phyloP scores from a whole-genome alignment of 2,888 invertebrate species.

The Pseudococcus longispinus region DNA sequence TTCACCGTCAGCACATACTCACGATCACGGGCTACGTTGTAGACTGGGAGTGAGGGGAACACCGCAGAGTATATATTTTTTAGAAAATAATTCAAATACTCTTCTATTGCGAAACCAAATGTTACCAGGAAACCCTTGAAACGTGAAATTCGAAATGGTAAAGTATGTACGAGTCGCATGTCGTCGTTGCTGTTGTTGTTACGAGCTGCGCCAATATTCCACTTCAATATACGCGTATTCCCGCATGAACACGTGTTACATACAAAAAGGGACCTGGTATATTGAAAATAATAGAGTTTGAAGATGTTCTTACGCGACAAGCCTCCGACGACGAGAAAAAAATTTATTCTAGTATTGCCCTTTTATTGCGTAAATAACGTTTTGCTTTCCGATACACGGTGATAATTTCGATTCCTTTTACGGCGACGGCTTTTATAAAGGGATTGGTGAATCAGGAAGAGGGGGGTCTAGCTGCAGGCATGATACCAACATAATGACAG shows the following conservation, averaged over 20 bases:
- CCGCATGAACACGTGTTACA: conserved; percentile 50
- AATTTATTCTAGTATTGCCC: conserved; percentile 48
- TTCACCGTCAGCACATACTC: not conserved
- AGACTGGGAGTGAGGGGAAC: not conserved
- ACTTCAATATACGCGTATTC: conserved; percentile 42
- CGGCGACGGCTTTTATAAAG: not conserved
- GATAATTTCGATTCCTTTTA: conserved; percentile 25
- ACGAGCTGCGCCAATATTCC: conserved; percentile 52
- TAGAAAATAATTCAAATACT: conserved; percentile 36
- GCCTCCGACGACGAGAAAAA: conserved; percentile 5
- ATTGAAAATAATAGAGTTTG: conserved; percentile 54
- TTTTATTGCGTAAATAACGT: conserved; percentile 44
- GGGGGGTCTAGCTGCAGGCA: not conserved
- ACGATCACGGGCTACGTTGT: not conserved
- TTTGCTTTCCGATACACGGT: not conserved
- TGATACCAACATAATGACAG: not conserved
- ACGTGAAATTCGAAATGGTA: conserved; percentile 51
- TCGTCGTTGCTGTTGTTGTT: conserved; percentile 36
- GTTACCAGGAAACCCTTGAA: conserved; percentile 49
- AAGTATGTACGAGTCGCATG: conserved; percentile 43
- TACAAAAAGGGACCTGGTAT: conserved; percentile 47
- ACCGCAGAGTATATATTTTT: not conserved
- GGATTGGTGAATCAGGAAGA: not conserved
- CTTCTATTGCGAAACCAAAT: conserved; percentile 20
- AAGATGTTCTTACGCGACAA: conserved; percentile 48